A percentile compares a stretch with the other conserved stretches of the same genome.
phyloP scores from a whole-genome alignment of 2,797 vertebrate genomes.

The Sus cebifrons region DNA sequence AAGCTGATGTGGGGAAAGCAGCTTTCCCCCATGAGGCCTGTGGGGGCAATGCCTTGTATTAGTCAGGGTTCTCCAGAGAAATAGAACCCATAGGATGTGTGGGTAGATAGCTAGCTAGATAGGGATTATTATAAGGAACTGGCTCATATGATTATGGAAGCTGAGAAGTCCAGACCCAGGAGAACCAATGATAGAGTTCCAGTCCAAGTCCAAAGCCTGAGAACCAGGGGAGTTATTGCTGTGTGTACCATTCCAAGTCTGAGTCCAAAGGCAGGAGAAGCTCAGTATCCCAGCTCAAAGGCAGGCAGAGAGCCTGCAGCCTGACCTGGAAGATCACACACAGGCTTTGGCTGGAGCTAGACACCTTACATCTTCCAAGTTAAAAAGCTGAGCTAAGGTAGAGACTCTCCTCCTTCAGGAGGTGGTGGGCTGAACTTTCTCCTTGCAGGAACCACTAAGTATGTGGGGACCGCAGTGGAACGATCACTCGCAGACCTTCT shows the following conservation, averaged over 20 bases:
- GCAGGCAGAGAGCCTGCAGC: not conserved
- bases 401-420: not conserved
- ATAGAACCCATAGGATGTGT: not conserved
- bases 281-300: not conserved
- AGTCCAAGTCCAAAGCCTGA: not conserved
- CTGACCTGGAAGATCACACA: not conserved
- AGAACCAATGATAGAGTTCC: not conserved
- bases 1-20: not conserved
- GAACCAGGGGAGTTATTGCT: not conserved
- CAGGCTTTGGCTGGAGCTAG: not conserved
- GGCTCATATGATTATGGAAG: not conserved
- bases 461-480: not conserved
- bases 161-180: not conserved
- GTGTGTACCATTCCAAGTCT: not conserved
- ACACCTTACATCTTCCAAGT: not conserved
- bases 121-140: not conserved
- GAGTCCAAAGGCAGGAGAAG: not conserved
- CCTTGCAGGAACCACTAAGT: fast-evolving
- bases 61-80: not conserved
- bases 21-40: not conserved
- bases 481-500: not conserved
- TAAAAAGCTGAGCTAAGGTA: not conserved
- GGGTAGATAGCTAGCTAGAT: not conserved
- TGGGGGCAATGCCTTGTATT: too few relatives aligned
- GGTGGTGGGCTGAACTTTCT: not conserved